phyloP scores from a whole-genome alignment of 2,797 vertebrate species.

The Spatula versicolor region DNA sequence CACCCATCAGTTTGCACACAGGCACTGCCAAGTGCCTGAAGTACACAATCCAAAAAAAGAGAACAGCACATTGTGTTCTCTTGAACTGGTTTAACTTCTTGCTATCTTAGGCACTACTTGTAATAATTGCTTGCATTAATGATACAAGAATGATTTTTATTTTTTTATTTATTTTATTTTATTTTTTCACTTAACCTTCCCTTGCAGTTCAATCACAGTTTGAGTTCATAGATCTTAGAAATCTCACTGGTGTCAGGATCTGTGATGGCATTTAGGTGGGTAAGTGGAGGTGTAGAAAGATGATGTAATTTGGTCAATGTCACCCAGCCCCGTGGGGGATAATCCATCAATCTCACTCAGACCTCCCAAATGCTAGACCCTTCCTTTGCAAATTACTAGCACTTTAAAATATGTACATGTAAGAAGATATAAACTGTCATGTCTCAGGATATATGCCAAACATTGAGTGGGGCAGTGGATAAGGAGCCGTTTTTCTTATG shows the following conservation, averaged over 20 bases:
- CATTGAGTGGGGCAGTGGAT: background rate
- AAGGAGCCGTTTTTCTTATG: background rate
- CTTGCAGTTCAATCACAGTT: background rate
- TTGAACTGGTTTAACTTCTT: background rate
- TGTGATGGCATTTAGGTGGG: background rate
- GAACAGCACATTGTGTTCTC: slow-evolving; percentile 52
- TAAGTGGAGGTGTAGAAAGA: background rate
- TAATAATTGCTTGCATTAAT: background rate
- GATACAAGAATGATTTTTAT: background rate
- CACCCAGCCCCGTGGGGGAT: rapidly evolving
- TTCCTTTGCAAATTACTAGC: background rate
- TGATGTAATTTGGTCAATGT: background rate
- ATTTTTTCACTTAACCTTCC: background rate
- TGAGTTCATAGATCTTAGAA: background rate
- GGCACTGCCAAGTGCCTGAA: slow-evolving; percentile 43
- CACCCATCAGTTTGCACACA: slow-evolving; percentile 27
- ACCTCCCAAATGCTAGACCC: background rate
- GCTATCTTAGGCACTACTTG: background rate
- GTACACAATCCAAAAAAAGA: background rate
- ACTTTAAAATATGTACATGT: background rate
- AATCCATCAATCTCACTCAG: background rate
- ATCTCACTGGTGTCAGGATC: background rate
- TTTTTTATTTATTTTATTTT: background rate
- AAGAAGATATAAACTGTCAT: background rate
- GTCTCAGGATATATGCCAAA: background rate